A percentile compares a stretch with the other conserved stretches of the same genome.
phyloP scores from a whole-genome alignment of 2,888 invertebrate species.

The Sympetrum striolatum region DNA sequence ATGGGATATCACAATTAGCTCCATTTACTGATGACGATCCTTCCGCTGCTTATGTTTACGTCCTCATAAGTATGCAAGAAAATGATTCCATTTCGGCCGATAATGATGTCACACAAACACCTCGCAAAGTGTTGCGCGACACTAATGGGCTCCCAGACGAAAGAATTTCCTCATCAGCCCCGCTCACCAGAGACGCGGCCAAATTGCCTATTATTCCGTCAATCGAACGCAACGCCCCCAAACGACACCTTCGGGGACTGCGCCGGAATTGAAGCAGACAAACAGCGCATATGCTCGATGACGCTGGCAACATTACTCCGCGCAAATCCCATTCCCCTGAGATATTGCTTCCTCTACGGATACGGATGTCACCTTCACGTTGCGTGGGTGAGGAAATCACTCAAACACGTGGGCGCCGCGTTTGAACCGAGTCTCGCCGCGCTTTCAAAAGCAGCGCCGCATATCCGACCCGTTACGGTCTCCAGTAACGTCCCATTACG shows the following conservation, averaged over 20 bases:
- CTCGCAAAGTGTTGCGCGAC: not conserved
- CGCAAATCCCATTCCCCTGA: conserved; percentile 15
- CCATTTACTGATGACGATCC: no score
- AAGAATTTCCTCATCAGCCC: not conserved
- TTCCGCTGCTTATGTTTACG: no score
- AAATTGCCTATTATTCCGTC: no score
- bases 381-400: conserved; percentile 23
- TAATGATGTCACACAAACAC: no score
- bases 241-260: not conserved
- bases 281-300: not conserved
- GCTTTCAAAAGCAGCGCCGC: no score
- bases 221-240: no score
- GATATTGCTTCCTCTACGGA: conserved; percentile 9
- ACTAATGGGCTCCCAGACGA: not conserved
- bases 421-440: not conserved
- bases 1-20: no score
- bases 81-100: no score
- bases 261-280: not conserved
- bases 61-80: no score
- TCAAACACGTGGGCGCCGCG: conserved; percentile 7
- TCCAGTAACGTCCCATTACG: not conserved
- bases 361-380: conserved; percentile 18
- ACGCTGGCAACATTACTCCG: conserved; percentile 10
- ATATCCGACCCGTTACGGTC: not conserved
- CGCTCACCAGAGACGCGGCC: not conserved